Conservation (phyloP, 2,797 vertebrate genomes). For the Tangara arthus region DNA sequence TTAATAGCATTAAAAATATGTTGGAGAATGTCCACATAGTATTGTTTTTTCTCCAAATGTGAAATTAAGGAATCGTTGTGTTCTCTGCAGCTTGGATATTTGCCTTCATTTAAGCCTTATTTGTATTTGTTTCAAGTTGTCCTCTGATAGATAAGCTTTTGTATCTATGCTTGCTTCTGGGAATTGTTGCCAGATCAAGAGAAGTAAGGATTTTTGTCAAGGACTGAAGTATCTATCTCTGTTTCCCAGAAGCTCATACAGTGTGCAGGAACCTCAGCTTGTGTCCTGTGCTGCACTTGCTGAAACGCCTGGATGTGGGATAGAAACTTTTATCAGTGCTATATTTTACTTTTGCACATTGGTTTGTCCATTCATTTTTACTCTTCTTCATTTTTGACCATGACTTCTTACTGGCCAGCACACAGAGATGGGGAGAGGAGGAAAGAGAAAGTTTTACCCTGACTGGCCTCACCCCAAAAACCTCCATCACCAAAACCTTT, state of each 20-base stretch:
- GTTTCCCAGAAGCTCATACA: neutral
- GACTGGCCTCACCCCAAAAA: neutral
- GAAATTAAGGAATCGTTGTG: neutral
- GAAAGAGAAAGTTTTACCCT: neutral
- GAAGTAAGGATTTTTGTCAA: neutral
- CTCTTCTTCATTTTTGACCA: neutral
- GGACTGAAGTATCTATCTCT: neutral
- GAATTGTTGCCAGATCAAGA: neutral
- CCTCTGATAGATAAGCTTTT: constrained; percentile 2
- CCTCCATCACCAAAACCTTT: neutral
- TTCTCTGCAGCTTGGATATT: constrained; percentile 1
- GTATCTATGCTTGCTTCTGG: neutral
- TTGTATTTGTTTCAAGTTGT: constrained; percentile 44
- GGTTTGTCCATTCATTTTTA: neutral
- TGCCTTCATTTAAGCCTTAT: constrained; percentile 7
- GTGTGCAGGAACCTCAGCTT: neutral
- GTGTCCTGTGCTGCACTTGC: neutral
- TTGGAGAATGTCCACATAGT: neutral
- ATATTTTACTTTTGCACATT: neutral
- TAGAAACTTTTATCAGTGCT: neutral
- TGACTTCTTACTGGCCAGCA: neutral
- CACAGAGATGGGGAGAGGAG: neutral
- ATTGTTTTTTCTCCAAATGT: neutral
- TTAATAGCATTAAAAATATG: constrained; percentile 16
- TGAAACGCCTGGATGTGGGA: neutral